These are phyloP conservation scores for Pseudomyrmex dendroicus DNA, from an alignment of 1,140 invertebrate genomes.

Conservation along the genomic window DNA sequence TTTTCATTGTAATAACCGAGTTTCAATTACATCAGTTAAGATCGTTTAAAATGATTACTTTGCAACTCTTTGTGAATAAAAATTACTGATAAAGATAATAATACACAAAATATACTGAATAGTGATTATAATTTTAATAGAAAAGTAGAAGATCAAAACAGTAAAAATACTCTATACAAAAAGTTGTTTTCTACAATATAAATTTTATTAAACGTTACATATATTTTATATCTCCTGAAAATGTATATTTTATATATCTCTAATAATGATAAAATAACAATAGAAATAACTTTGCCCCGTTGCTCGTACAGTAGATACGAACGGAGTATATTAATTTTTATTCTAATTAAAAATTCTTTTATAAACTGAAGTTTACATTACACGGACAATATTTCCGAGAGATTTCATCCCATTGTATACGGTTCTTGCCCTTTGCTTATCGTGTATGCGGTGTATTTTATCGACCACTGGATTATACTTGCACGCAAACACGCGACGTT, in stretches of 20 bases:
- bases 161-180: too few species aligned
- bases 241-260: too few species aligned
- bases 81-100: neutral
- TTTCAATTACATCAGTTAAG: too few species aligned
- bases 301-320: neutral
- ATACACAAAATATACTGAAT: too few species aligned
- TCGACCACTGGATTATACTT: conserved; percentile 49
- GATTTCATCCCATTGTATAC: conserved; percentile 26
- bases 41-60: neutral
- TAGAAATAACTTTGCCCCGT: neutral
- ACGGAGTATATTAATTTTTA: conserved; percentile 31
- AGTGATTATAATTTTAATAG: too few species aligned
- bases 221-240: too few species aligned
- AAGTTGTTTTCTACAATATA: too few species aligned
- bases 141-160: too few species aligned
- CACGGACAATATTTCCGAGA: conserved; percentile 49
- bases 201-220: too few species aligned
- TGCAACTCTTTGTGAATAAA: neutral
- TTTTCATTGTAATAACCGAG: neutral
- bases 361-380: conserved; percentile 24
- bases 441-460: conserved; percentile 33
- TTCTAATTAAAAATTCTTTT: conserved; percentile 38
- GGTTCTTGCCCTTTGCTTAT: conserved; percentile 57
- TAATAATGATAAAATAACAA: conserved; percentile 1
- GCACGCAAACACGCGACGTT: conserved; percentile 54